Conservation (phyloP, 2,113 vertebrate species). For the Cottus gobio region DNA sequence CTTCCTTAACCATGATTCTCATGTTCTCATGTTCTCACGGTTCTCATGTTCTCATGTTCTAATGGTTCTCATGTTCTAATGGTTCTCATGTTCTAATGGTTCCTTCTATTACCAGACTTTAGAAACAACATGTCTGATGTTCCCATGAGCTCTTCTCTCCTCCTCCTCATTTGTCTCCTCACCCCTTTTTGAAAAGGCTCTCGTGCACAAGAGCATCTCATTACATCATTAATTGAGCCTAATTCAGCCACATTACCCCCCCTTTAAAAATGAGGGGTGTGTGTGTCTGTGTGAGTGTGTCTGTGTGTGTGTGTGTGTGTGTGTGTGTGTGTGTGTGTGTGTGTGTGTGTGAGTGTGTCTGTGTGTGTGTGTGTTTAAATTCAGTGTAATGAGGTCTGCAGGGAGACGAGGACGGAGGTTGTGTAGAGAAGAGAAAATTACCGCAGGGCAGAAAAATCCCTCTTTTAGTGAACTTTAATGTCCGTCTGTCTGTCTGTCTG, state of each 20-base stretch:
- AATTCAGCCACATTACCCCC: slow-evolving; percentile 87
- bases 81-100: no score
- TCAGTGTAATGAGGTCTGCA: slow-evolving; percentile 93
- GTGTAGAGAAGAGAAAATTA: slow-evolving; percentile 91
- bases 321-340: slow-evolving; percentile 7
- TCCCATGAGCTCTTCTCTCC: not conserved
- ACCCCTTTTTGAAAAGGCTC: slow-evolving; percentile 2
- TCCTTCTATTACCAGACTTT: not conserved
- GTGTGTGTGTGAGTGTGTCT: slow-evolving; percentile 17
- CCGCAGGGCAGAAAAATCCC: slow-evolving; percentile 83
- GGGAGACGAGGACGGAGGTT: slow-evolving; percentile 85
- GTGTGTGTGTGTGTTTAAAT: slow-evolving; percentile 76
- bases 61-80: no score
- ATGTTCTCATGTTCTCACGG: no score
- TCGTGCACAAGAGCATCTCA: slow-evolving; percentile 82
- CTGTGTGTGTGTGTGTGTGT: slow-evolving; percentile 24
- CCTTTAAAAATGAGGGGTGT: no score
- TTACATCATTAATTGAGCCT: slow-evolving; percentile 92
- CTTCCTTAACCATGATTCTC: no score
- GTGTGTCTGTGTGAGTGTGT: slow-evolving; percentile 11
- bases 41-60: no score
- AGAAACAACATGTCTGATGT: not conserved
- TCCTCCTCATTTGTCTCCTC: slow-evolving; percentile 59
- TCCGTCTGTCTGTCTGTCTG: not conserved
- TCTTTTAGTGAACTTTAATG: slow-evolving; percentile 81